These are phyloP conservation scores for Passer domesticus DNA, from an alignment of 2,113 vertebrate species.

Conservation along the genomic window DNA sequence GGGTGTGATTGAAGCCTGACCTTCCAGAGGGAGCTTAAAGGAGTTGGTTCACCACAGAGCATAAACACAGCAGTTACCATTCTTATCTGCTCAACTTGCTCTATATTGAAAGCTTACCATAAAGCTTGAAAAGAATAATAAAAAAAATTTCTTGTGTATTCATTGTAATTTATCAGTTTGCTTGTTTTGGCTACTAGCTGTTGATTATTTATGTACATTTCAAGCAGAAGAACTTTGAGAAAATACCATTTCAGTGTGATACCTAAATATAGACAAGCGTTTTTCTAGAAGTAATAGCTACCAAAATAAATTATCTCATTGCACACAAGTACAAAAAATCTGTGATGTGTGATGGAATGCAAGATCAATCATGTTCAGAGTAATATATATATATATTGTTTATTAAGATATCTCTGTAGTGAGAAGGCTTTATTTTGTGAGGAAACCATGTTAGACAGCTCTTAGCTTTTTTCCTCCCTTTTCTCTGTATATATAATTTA, in stretches of 20 bases:
- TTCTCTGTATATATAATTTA: background rate
- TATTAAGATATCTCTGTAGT: background rate
- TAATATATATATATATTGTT: background rate
- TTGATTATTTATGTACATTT: background rate
- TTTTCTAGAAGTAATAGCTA: background rate
- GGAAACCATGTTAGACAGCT: background rate
- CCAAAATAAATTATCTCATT: background rate
- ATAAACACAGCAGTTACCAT: background rate
- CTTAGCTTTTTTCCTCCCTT: background rate
- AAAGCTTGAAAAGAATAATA: background rate
- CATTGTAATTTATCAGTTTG: background rate
- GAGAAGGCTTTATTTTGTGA: background rate
- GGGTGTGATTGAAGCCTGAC: background rate
- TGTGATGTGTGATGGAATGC: background rate
- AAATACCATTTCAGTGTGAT: background rate
- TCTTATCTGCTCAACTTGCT: background rate
- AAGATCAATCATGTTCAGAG: background rate
- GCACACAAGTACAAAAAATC: background rate
- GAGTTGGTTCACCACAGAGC: background rate
- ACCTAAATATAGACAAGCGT: background rate
- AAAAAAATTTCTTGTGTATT: background rate
- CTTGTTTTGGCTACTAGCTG: slow-evolving; percentile 23
- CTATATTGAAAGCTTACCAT: background rate
- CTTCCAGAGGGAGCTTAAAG: background rate
- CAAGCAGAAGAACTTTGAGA: background rate